Conservation (phyloP, 1,140 invertebrate species). For the Brachionus rubens region DNA sequence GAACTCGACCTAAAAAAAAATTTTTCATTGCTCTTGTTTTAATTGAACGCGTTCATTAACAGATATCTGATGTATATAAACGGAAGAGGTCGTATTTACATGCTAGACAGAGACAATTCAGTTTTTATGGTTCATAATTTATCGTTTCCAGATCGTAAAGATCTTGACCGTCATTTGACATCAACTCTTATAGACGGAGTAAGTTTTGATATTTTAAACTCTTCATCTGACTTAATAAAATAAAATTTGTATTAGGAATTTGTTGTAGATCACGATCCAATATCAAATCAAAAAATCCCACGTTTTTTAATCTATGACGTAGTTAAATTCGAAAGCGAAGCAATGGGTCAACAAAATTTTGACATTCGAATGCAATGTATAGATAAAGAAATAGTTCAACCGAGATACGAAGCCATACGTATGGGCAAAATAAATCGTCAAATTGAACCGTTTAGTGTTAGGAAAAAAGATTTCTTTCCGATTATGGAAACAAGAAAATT, state of each 20-base stretch:
- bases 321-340: slow-evolving; percentile 73
- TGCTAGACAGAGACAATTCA: slow-evolving; percentile 89
- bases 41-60: neutral
- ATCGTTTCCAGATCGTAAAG: slow-evolving; percentile 73
- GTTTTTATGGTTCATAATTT: slow-evolving; percentile 81
- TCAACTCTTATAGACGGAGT: slow-evolving; percentile 90
- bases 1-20: no score
- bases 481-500: slow-evolving; percentile 69
- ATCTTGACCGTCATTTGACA: slow-evolving; percentile 69
- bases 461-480: slow-evolving; percentile 84
- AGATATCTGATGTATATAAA: slow-evolving; percentile 96
- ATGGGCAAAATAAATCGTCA: slow-evolving; percentile 71
- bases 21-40: no score
- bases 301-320: slow-evolving; percentile 94
- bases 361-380: slow-evolving; percentile 75
- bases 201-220: no score
- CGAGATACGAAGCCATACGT: slow-evolving; percentile 72
- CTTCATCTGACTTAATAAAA: neutral
- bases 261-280: slow-evolving; percentile 78
- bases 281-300: slow-evolving; percentile 68
- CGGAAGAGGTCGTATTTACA: slow-evolving; percentile 77
- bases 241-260: slow-evolving; percentile 70
- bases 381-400: slow-evolving; percentile 67
- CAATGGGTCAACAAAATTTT: slow-evolving; percentile 76
- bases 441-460: slow-evolving; percentile 72